These are phyloP conservation scores for Luperina testacea DNA, from an alignment of 2,888 invertebrate genomes.

Conservation along the genomic window DNA sequence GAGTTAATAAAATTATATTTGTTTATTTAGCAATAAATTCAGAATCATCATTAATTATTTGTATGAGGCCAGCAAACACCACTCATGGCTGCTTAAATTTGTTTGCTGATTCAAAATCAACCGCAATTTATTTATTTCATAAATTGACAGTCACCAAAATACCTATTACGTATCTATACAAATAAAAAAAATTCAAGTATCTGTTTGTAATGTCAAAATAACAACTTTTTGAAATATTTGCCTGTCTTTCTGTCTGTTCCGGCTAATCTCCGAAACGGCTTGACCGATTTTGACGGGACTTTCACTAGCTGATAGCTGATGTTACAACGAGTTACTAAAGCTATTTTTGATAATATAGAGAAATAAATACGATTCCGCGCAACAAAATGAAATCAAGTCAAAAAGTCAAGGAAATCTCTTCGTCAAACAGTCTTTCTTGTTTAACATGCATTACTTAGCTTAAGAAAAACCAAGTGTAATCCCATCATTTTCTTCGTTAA, in stretches of 20 bases:
- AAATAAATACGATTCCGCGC: neutral
- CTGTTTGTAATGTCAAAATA: neutral
- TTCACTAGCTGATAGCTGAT: neutral
- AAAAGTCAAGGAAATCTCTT: neutral
- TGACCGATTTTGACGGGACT: no score
- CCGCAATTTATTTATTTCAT: neutral
- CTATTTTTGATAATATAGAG: neutral
- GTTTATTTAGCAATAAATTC: neutral
- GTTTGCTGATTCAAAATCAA: neutral
- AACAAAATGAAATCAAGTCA: no score
- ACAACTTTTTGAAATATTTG: no score
- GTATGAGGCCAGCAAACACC: neutral
- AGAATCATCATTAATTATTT: neutral
- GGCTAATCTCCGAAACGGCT: neutral
- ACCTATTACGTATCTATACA: neutral
- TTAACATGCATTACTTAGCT: constrained; percentile 9
- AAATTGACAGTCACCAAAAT: neutral
- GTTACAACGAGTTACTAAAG: accelerated
- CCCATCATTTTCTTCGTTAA: constrained; percentile 34
- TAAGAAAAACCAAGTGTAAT: neutral
- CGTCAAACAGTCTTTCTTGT: neutral
- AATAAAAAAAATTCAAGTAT: no score
- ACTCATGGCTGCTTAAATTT: neutral
- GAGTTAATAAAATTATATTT: neutral
- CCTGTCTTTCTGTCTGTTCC: neutral